These are phyloP conservation scores for Cryptosula pallasiana DNA, from an alignment of 2,888 invertebrate genomes.

Conservation along the genomic window DNA sequence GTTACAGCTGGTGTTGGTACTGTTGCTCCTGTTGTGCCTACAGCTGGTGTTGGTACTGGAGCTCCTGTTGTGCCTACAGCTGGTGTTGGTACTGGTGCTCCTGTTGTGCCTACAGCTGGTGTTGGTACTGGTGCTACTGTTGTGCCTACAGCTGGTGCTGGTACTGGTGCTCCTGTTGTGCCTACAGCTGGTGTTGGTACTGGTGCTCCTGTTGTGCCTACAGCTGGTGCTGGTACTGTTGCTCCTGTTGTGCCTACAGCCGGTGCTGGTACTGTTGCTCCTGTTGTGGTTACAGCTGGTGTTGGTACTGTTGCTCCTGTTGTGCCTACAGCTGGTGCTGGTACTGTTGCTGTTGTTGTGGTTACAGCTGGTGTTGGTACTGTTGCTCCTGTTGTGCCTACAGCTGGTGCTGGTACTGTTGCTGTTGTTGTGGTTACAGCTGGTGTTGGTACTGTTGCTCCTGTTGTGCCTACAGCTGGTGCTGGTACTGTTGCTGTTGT, in stretches of 20 bases:
- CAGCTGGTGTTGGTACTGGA: too few relatives aligned
- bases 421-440: not conserved
- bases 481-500: not conserved
- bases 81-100: too few relatives aligned
- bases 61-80: too few relatives aligned
- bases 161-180: too few relatives aligned
- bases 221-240: not conserved
- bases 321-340: not conserved
- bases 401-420: not conserved
- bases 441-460: not conserved
- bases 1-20: too few relatives aligned
- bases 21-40: too few relatives aligned
- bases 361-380: not conserved
- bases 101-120: too few relatives aligned
- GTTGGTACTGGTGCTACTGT: too few relatives aligned
- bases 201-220: not conserved
- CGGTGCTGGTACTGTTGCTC: not conserved
- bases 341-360: not conserved
- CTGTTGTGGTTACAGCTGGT: not conserved
- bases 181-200: not conserved
- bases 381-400: not conserved
- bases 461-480: not conserved
- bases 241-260: not conserved
- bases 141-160: too few relatives aligned
- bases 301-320: not conserved